Conservation (phyloP, 2,113 vertebrate species). For the Cyprichromis sp. region DNA sequence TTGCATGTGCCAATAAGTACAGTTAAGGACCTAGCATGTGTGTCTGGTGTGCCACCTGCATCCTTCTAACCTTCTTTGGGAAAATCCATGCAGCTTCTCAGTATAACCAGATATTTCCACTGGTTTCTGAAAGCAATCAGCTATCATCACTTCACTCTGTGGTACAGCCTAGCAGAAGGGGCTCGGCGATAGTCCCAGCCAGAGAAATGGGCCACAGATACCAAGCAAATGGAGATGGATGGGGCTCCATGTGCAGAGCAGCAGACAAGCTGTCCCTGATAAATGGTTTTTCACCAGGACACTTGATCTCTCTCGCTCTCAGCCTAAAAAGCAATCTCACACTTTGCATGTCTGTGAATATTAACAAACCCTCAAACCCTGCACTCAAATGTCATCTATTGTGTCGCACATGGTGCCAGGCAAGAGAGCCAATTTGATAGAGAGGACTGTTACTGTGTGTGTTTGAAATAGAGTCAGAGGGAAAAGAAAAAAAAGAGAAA, state of each 20-base stretch:
- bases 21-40: neutral
- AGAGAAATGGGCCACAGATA: conserved; percentile 60
- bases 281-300: conserved; percentile 62
- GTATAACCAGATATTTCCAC: neutral
- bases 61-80: neutral
- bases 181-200: conserved; percentile 22
- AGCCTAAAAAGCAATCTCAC: conserved; percentile 68
- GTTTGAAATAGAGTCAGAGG: conserved; percentile 34
- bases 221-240: conserved; percentile 67
- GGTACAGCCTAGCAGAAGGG: neutral
- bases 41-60: neutral
- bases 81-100: neutral
- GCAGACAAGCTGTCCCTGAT: conserved; percentile 63
- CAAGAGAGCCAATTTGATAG: conserved; percentile 50
- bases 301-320: conserved; percentile 60
- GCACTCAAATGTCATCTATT: conserved; percentile 64
- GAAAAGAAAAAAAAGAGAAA: neutral
- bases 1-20: neutral
- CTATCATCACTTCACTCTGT: neutral
- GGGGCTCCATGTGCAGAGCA: conserved; percentile 50
- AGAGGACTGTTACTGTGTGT: conserved; percentile 43
- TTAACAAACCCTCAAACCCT: conserved; percentile 63
- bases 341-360: conserved; percentile 72
- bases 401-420: conserved; percentile 49
- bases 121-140: neutral